Evolutionary conservation across 2,888 invertebrate species (phyloP), one percentile per base, ranked within the genome.

Genomic region (Notocelia uddmanniana): DNA sequence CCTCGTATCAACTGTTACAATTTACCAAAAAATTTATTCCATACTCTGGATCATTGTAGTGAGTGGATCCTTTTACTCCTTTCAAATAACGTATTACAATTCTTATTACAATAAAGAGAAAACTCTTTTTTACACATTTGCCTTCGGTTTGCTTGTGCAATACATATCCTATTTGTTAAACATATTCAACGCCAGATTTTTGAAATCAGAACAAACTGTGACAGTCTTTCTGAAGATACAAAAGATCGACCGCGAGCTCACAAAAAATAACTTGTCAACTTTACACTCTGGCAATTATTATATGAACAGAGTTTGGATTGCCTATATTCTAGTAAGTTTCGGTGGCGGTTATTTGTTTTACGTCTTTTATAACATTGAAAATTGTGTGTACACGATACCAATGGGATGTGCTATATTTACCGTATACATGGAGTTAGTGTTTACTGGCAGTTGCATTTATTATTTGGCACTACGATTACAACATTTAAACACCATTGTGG

Each of bases 11-110:
- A 21, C 34, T 11, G 72, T 74, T 34, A 72, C 70, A n/a, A 58
- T 66, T 75, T 52, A 9, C 37, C 81, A 76, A 74, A 81, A 77
- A 58, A 74, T 78, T 18, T 85, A 82, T 50, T 75, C 82, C 1
- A 58, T 79, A 9, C 3, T 80, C 21, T 81, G 81, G 74, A 76
- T 81, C 13, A 23, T 76, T 0, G 72, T 69, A 0, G 76, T 75
- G 10, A 78, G 76, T 0, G 50, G 62, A 19, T 83, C 85, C 0
- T 73, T 74, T 62, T 26, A 23, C 55, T 73, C 75, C 19, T 77
- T 73, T 18, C 69, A 74, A 37, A 5, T 64, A 5, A 75, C 54
- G 76, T 84, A 75, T 67, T 80, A 77, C 48, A 68, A 52, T 68
- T 10, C 23, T 15, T 76, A 60, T 68, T 73, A 67, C 41, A 6